Conservation (phyloP, 2,113 vertebrate genomes). For the Ellobius talpinus region DNA sequence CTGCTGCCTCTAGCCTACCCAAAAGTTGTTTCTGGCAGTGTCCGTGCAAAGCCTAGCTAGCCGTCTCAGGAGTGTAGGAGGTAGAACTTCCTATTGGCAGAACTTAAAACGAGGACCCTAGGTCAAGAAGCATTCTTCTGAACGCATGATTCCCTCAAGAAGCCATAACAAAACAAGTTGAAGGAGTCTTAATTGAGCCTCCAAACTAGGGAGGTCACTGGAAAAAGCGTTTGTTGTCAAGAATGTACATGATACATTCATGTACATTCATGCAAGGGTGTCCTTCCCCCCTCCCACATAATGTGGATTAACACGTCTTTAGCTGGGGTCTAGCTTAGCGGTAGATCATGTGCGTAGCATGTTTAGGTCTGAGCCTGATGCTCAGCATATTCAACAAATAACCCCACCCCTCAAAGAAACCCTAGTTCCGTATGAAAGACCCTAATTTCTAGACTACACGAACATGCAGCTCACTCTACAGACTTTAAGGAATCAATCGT, state of each 20-base stretch:
- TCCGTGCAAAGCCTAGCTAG: background rate
- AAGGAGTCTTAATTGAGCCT: conserved; percentile 6
- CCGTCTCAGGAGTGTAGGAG: background rate
- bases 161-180: background rate
- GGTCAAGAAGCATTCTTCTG: background rate
- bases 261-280: background rate
- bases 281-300: background rate
- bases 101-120: background rate
- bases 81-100: background rate
- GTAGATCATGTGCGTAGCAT: background rate
- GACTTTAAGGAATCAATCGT: background rate
- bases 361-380: background rate
- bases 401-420: background rate
- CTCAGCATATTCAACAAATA: background rate
- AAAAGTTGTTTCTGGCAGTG: background rate
- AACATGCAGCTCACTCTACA: background rate
- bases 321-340: background rate
- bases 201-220: background rate
- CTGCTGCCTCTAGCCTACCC: background rate
- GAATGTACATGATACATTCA: background rate
- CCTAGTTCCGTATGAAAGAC: background rate
- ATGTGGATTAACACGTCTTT: background rate
- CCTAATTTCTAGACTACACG: background rate
- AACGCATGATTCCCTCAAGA: background rate
- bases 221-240: conserved; percentile 27